A percentile compares a stretch with the other conserved stretches of the same genome.
These are phyloP conservation scores for Brachionus sp. DNA, from an alignment of 1,140 invertebrate species.

Conservation along the genomic window DNA sequence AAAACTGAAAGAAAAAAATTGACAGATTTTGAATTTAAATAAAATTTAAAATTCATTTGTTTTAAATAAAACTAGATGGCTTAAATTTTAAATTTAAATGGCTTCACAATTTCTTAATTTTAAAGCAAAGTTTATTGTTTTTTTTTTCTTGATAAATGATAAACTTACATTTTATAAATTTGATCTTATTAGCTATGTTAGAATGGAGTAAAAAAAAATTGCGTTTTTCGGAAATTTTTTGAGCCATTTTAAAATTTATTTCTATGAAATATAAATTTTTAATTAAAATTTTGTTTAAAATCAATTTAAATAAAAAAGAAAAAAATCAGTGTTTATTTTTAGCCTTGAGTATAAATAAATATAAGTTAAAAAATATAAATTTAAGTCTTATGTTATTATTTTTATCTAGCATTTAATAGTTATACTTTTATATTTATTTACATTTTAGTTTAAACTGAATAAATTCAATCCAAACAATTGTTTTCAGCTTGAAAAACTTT, in stretches of 20 bases:
- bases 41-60: conserved; percentile 16
- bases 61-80: background rate
- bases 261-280: background rate
- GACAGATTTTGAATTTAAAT: background rate
- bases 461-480: too few relatives aligned
- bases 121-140: background rate
- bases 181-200: background rate
- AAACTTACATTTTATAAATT: background rate
- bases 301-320: background rate
- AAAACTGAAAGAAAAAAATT: background rate
- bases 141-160: background rate
- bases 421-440: too few relatives aligned
- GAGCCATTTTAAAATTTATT: background rate
- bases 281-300: background rate
- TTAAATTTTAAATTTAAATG: background rate
- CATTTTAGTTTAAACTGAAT: too few relatives aligned
- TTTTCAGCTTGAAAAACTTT: too few relatives aligned
- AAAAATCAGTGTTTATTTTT: background rate
- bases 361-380: background rate
- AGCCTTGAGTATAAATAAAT: background rate
- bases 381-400: too few relatives aligned
- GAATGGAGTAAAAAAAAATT: background rate
- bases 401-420: too few relatives aligned
- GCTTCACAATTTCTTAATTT: background rate
- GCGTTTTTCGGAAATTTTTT: background rate